A percentile compares a stretch with the other conserved stretches of the same genome.
Evolutionary conservation across 2,113 vertebrate species (phyloP).

Genomic region (Bubo scandiacus): DNA sequence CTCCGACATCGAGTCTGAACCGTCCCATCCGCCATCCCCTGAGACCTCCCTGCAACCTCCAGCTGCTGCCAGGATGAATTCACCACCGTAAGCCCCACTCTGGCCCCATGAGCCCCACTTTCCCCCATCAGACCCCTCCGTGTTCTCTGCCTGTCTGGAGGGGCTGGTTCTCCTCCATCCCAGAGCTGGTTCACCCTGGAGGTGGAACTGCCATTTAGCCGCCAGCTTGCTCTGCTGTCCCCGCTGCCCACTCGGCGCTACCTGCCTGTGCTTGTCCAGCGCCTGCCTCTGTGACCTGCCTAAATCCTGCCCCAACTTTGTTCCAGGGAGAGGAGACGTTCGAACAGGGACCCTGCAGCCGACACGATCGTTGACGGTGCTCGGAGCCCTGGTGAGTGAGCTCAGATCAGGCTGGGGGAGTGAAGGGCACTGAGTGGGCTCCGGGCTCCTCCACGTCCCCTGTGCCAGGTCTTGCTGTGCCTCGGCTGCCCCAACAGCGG

Average conservation of each 20-base stretch:
- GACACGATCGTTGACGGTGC: accelerated
- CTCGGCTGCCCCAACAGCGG: accelerated
- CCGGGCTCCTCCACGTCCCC: background rate
- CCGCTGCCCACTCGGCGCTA: background rate
- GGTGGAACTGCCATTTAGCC: background rate
- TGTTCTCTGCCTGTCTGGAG: background rate
- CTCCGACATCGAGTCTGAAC: slow-evolving; percentile 83
- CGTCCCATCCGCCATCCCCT: slow-evolving; percentile 43
- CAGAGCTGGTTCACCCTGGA: background rate
- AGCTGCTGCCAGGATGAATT: slow-evolving; percentile 29
- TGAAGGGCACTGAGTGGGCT: background rate
- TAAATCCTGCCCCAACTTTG: background rate
- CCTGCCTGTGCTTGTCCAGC: background rate
- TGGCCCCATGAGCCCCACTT: background rate
- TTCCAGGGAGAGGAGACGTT: background rate
- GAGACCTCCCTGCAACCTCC: slow-evolving; percentile 33
- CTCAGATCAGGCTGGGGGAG: background rate
- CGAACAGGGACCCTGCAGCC: accelerated
- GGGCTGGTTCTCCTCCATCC: background rate
- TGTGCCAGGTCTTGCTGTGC: background rate
- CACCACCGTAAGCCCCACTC: slow-evolving; percentile 29
- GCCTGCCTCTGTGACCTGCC: background rate
- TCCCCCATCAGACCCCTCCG: too few species aligned
- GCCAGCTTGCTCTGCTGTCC: background rate
- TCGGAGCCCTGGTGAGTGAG: background rate